Evolutionary conservation across 2,797 vertebrate species (phyloP).

Genomic region (Gallinago nigripennis): DNA sequence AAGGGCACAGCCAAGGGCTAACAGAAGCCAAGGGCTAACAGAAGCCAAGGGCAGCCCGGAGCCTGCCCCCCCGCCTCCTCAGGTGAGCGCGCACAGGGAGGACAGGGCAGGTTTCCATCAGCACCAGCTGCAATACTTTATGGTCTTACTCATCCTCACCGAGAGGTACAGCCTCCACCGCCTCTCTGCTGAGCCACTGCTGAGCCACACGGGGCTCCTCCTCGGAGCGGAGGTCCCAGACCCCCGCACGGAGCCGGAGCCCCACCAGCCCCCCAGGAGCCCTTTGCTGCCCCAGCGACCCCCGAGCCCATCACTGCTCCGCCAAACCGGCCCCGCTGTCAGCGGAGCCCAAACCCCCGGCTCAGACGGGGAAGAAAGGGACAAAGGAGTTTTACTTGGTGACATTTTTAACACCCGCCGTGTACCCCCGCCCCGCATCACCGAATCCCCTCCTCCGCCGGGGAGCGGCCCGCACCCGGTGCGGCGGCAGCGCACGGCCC

Average conservation of each 20-base stretch:
- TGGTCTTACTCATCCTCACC: not conserved
- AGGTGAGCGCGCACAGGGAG: not conserved
- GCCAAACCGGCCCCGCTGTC: too few relatives aligned
- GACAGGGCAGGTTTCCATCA: not conserved
- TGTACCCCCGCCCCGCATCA: not conserved
- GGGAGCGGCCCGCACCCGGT: not conserved
- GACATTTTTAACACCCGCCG: not conserved
- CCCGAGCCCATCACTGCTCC: accelerated
- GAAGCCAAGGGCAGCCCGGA: not conserved
- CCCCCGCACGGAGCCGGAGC: not conserved
- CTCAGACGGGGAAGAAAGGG: accelerated
- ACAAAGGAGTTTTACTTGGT: accelerated
- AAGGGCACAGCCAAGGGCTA: not conserved
- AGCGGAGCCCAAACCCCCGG: too few relatives aligned
- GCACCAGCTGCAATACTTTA: not conserved
- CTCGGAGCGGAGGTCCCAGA: not conserved
- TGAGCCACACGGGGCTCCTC: not conserved
- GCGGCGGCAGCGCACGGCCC: not conserved
- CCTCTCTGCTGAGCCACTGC: not conserved
- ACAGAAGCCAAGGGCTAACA: not conserved
- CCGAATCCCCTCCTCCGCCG: not conserved
- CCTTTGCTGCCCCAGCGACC: accelerated
- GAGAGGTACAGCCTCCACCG: not conserved
- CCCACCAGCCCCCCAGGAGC: accelerated
- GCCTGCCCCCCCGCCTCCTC: not conserved